Evolutionary conservation across 2,113 vertebrate genomes (phyloP).

Genomic region (Carollia perspicillata): DNA sequence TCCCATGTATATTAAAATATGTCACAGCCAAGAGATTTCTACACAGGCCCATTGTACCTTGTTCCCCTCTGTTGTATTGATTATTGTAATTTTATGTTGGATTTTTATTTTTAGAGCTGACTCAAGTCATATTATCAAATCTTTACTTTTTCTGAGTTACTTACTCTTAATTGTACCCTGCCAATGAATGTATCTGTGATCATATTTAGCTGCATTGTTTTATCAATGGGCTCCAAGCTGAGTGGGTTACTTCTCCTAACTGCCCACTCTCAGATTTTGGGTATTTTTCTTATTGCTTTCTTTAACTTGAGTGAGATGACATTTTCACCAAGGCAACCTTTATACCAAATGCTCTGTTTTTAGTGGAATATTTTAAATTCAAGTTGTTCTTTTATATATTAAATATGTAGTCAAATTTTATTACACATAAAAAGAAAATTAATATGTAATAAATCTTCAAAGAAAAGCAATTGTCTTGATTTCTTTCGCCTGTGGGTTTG

Average conservation of each 20-base stretch:
- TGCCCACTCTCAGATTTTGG: not conserved
- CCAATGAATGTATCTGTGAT: not conserved
- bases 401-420: conserved; percentile 23
- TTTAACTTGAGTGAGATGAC: not conserved
- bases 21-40: not conserved
- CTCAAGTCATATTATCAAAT: not conserved
- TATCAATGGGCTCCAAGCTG: not conserved
- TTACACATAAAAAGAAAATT: not conserved
- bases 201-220: not conserved
- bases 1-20: not conserved
- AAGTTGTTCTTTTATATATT: not conserved
- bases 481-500: not conserved
- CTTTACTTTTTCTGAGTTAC: not conserved
- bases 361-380: conserved; percentile 2
- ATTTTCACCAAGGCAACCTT: not conserved
- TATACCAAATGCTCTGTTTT: not conserved
- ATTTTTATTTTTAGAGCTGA: not conserved
- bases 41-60: not conserved
- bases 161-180: not conserved
- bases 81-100: not conserved
- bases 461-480: not conserved
- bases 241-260: not conserved
- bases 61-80: not conserved
- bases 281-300: not conserved
- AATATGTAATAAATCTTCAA: not conserved